These are phyloP conservation scores for Neosilurus hyrtlii DNA, from an alignment of 2,797 vertebrate genomes.

Conservation along the genomic window DNA sequence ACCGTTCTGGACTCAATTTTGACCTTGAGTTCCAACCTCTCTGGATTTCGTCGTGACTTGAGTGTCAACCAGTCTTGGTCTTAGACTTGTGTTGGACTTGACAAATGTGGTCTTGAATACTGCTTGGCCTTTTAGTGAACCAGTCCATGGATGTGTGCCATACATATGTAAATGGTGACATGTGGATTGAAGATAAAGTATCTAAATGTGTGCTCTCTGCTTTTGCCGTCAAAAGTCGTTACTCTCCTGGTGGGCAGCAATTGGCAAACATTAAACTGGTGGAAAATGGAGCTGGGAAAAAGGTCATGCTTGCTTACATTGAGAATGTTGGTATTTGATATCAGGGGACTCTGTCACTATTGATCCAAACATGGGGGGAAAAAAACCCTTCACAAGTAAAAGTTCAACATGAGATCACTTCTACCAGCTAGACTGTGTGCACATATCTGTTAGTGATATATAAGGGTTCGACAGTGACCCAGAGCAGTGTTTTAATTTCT, in stretches of 20 bases:
- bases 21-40: no score
- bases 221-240: background rate
- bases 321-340: background rate
- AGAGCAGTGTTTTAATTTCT: background rate
- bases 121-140: background rate
- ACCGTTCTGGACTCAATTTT: no score
- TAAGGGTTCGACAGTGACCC: constrained; percentile 8
- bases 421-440: background rate
- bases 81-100: no score
- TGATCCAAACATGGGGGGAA: background rate
- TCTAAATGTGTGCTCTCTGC: background rate
- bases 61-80: no score
- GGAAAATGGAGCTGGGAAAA: background rate
- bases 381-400: background rate
- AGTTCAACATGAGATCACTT: constrained; percentile 7
- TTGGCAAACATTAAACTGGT: background rate
- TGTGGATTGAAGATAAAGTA: background rate
- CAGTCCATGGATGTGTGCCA: no score
- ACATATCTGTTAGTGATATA: background rate
- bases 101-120: no score
- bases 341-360: background rate
- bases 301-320: background rate
- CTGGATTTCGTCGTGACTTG: no score
- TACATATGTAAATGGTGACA: no score
- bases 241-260: background rate